A percentile compares a stretch with the other conserved stretches of the same genome.
phyloP scores from a whole-genome alignment of 2,888 invertebrate species.

The Eubasilissa splendida region DNA sequence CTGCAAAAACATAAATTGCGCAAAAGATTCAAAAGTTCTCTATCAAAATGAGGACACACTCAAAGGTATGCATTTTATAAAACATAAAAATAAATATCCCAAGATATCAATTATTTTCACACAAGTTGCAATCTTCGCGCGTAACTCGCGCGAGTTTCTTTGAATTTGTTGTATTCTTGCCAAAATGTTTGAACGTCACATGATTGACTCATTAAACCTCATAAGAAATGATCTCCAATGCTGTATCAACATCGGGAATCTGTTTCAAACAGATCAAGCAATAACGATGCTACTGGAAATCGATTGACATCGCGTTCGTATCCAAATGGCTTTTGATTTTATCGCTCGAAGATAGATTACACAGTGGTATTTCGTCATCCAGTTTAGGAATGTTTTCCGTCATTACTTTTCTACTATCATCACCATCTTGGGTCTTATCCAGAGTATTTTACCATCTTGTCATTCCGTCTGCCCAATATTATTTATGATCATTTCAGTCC shows the following conservation, averaged over 20 bases:
- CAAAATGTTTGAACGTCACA: neutral
- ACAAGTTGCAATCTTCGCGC: too few relatives aligned
- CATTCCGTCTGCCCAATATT: slow-evolving; percentile 30
- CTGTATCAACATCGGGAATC: slow-evolving; percentile 9
- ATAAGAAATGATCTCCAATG: neutral
- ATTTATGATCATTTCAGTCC: slow-evolving; percentile 27
- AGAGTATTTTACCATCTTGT: slow-evolving; percentile 35
- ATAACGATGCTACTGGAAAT: slow-evolving; percentile 23
- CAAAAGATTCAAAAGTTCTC: too few relatives aligned
- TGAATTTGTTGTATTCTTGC: neutral
- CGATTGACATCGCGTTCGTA: slow-evolving; percentile 42
- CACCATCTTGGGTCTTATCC: slow-evolving; percentile 37
- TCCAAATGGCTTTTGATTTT: slow-evolving; percentile 41
- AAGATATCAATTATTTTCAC: too few relatives aligned
- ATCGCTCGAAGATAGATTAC: slow-evolving; percentile 52
- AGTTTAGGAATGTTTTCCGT: slow-evolving; percentile 49
- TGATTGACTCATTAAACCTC: slow-evolving; percentile 18
- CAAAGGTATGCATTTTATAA: too few relatives aligned
- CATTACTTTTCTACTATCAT: slow-evolving; percentile 47
- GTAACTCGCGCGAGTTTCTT: too few relatives aligned
- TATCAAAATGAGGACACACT: too few relatives aligned
- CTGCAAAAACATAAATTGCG: too few relatives aligned
- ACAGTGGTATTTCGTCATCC: slow-evolving; percentile 46
- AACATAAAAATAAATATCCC: too few relatives aligned
- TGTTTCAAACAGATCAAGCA: slow-evolving; percentile 27